Base-by-base conservation (phyloP, 2,888 invertebrate genomes). In the Digitonthophagus gazella region DNA sequence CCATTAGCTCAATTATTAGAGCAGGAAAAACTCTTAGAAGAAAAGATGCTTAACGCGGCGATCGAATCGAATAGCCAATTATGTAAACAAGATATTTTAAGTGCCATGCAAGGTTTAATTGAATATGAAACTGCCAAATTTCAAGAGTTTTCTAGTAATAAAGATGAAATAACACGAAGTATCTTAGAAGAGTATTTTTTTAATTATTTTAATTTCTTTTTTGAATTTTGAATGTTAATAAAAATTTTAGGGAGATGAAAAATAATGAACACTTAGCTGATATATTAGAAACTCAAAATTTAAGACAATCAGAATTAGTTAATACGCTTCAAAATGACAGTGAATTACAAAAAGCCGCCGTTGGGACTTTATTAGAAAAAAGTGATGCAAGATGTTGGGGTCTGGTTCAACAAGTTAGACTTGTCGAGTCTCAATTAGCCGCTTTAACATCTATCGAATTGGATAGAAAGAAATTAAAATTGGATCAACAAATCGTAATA, bases 331-430 rank as follows among this genome's bases (percentile, higher is more conserved):
- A 88, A 74, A 87, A 88, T 77, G 90, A 92, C 77, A 89, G 89
- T 77, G 89, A 89, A 74, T 79, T 92, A 67, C 93, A 93, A 79
- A 90, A 90, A 80, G 89, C 88, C 3, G 89, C 91, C 5, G 91
- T 93, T 2, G 88, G 89, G 19, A 88, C 90, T 11, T 82, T 93
- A 61, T 82, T 93, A 71, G 91, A 91, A 81, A 86, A 89, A 77
- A 89, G 90, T 72, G 93, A 93, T 82, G 87, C 91, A 4, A 88
- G 90, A 76, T 90, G 89, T 72, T 92, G 92, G 91, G 90, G 91
- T 75, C 84, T 93, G 19, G 86, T 91, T 74, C 91, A 92, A 79
- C 92, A 92, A 85, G 89, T 93, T 72, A 86, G 87, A 75, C 82
- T 92, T 69, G 90, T 93, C 58, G 91, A 92, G 74, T 84, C 85